A percentile compares a stretch with the other conserved stretches of the same genome.
Conservation (phyloP, 2,113 vertebrate genomes). For the Cariama cristata region DNA sequence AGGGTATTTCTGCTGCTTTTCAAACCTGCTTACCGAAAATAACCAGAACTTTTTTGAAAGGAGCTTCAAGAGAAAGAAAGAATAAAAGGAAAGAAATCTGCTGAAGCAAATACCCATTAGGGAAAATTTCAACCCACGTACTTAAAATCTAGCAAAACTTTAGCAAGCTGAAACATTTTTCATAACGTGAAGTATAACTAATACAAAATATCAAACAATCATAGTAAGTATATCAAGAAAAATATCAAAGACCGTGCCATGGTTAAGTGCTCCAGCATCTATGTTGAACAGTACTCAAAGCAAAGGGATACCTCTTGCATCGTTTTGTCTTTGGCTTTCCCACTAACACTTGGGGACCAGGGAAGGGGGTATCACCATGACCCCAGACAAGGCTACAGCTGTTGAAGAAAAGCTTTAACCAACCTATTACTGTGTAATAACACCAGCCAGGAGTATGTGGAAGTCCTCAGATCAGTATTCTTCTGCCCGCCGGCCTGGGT, state of each 20-base stretch:
- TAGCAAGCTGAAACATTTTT: not conserved
- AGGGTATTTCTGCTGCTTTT: constrained; percentile 34
- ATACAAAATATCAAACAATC: not conserved
- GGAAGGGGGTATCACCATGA: not conserved
- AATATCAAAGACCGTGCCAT: not conserved
- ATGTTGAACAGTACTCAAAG: not conserved
- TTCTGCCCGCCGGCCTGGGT: not conserved
- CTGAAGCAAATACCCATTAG: not conserved
- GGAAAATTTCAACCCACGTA: not conserved
- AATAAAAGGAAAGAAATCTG: constrained; percentile 14
- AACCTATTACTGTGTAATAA: not conserved
- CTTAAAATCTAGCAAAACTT: not conserved
- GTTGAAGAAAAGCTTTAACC: not conserved
- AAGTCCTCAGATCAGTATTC: not conserved
- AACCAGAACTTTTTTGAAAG: not conserved
- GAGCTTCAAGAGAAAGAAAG: constrained; percentile 1
- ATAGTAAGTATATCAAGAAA: not conserved
- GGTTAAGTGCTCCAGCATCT: not conserved
- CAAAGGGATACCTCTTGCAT: not conserved
- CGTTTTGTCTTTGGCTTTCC: not conserved
- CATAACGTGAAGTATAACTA: not conserved
- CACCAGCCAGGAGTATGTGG: not conserved
- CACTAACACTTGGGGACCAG: not conserved
- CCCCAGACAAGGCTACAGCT: not conserved
- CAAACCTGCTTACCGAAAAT: constrained; percentile 13